Base-by-base conservation (phyloP, 2,113 vertebrate species). In the Rafetus swinhoei region DNA sequence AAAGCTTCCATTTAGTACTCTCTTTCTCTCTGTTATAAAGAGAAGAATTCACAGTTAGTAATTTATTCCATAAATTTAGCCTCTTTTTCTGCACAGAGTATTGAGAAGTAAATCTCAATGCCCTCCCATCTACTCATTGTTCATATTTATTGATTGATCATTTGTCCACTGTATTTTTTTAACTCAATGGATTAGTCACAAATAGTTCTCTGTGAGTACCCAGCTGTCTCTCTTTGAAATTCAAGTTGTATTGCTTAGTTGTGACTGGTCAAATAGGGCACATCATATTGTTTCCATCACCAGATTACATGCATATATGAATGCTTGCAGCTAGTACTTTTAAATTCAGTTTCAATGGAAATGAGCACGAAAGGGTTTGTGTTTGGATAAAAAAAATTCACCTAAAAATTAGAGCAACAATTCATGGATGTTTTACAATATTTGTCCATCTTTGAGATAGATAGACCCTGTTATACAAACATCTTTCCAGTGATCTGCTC, bases 51-150 rank as follows among this genome's bases (percentile, higher is more conserved):
- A 82, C 25, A 60, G 7, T 84, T 92, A 81, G 16, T 83, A 15
- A 86, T 94, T 79, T 89, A 57, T 86, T 90, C n/a, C 5, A 79
- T 79, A 87, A 65, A 89, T 92, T 57, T 82, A 69, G 82, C 69
- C 22, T 1, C 69, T 72, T 85, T 82, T 74, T 29, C 50, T 69
- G 14, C 54, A 56, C 21, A 79, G 52, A 88, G 13, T 89, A 84
- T 85, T 95, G 86, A 87, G 16, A 52, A 93, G 29, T 79, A 65
- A 9, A 45, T 85, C 39, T 87, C 35, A 24, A 1, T 89, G 90
- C 92, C 39, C 69, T 12, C 53, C 86, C 25, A 50, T 25, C 39
- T 79, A 65, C 19, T 59, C 27, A 92, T 62, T 84, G n/a, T 69
- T 93, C 22, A 35, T 72, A 81, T 69, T 62, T 76, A 53, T 82